Evolutionary conservation across 2,888 invertebrate genomes (phyloP), one percentile per base, ranked within the genome.

Genomic region (Molanna angustata): DNA sequence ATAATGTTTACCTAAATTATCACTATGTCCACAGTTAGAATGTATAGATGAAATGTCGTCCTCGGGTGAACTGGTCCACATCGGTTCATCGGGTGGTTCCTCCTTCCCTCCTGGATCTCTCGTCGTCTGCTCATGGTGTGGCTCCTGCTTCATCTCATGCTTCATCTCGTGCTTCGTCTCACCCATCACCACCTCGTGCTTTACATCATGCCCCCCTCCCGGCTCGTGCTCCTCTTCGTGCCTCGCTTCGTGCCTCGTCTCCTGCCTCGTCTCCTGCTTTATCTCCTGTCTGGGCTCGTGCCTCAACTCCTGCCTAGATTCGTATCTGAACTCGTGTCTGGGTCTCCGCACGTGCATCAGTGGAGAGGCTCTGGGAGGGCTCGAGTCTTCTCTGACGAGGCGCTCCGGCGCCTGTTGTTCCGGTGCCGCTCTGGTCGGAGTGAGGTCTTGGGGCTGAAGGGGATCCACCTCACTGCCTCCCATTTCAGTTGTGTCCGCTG

Each of bases 21-120:
- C 83, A 66, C 75, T 78, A 66, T 72, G 75, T 58, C 76, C 74
- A 59, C 77, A 76, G 63, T 78, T 78, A 41, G 77, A 76, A 65
- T 76, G 70, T 63, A 76, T 66, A 60, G 82, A 80, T 60, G 79
- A 76, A 44, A 76, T 69, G 62, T 82, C 80, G 60, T 80, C 82
- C 68, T 82, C 81, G 9, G 80, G 78, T 35, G 80, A 80, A 39
- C 78, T 76, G 33, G 79, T 70, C 59, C 79, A 71, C 68, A 75
- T 72, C 7, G 70, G 69, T 61, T 78, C 78, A 65, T 78, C 78
- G 53, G 77, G 77, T 14, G 77, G 77, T 61, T 78, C 78, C 58
- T 76, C 76, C 69, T 77, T 78, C 55, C 72, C 81, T 65, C 73
- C 72, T 67, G 74, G 67, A 61, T 75, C 76, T 68, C 76, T 76